Percentiles rank a stretch among this genome's conserved stretches.
These are phyloP conservation scores for Hydrotaea cyrtoneurina DNA, from an alignment of 2,888 invertebrate species.

Conservation along the genomic window DNA sequence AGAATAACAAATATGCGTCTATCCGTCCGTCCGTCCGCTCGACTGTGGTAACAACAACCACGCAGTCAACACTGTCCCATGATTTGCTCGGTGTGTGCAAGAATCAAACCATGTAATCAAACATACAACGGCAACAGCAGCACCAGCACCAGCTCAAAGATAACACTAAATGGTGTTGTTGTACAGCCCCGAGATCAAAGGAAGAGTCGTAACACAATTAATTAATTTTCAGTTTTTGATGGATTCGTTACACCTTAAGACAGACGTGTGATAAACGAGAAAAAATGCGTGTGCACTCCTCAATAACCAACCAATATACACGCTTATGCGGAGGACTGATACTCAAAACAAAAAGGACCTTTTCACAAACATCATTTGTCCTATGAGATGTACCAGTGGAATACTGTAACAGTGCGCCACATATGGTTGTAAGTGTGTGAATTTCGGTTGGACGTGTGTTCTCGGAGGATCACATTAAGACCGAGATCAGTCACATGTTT, in stretches of 20 bases:
- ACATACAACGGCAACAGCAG: slow-evolving; percentile 43
- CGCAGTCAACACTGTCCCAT: slow-evolving; percentile 24
- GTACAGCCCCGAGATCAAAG: slow-evolving; percentile 46
- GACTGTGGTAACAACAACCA: slow-evolving; percentile 32
- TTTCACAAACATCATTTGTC: neutral
- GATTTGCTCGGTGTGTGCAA: neutral
- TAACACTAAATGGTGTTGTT: slow-evolving; percentile 36
- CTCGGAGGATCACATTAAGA: slow-evolving; percentile 1
- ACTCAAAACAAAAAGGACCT: slow-evolving; percentile 14
- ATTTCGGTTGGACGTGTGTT: neutral
- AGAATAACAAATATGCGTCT: slow-evolving; percentile 43
- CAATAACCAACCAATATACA: neutral
- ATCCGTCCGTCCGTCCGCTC: neutral
- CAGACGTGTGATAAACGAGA: slow-evolving; percentile 68
- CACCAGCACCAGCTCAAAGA: slow-evolving; percentile 28
- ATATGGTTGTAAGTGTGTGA: slow-evolving; percentile 44
- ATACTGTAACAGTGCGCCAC: slow-evolving; percentile 15
- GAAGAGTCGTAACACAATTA: slow-evolving; percentile 69
- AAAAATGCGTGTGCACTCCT: slow-evolving; percentile 38
- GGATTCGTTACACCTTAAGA: slow-evolving; percentile 70
- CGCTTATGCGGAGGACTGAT: neutral
- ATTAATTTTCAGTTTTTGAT: slow-evolving; percentile 71
- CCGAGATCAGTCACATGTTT: slow-evolving; percentile 56
- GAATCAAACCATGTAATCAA: slow-evolving; percentile 55
- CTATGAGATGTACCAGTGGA: neutral